Evolutionary conservation across 1,140 invertebrate species (phyloP).

Genomic region (Thalassaphorura encarpata): DNA sequence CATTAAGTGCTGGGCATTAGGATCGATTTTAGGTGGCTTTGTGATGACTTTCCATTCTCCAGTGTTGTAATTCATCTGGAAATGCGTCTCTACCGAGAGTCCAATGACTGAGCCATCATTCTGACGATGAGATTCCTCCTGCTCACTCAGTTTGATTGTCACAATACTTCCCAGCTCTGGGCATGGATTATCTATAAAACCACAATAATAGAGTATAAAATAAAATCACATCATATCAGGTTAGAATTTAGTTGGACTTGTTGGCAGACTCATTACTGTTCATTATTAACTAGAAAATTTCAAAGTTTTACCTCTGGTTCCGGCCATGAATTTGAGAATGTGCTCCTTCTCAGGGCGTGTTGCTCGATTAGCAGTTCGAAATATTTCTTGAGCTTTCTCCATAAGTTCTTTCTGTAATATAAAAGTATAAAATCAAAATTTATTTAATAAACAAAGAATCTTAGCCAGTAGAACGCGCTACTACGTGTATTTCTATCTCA

Average conservation of each 20-base stretch:
- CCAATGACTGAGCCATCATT: conserved; percentile 58
- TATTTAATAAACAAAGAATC: too few relatives aligned
- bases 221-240: not conserved
- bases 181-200: conserved; percentile 74
- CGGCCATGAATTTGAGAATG: conserved; percentile 96
- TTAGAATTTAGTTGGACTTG: not conserved
- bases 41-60: conserved; percentile 88
- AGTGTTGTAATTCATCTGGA: conserved; percentile 93
- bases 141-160: conserved; percentile 82
- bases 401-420: conserved; percentile 78
- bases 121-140: conserved; percentile 67
- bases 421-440: too few relatives aligned
- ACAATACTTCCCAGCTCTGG: conserved; percentile 85
- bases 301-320: conserved; percentile 61
- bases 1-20: not conserved
- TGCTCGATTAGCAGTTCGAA: conserved; percentile 87
- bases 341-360: conserved; percentile 92
- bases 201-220: not conserved
- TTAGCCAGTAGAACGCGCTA: too few relatives aligned
- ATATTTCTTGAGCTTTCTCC: conserved; percentile 95
- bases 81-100: conserved; percentile 81
- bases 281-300: too few relatives aligned
- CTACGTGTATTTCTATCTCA: too few relatives aligned
- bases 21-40: conserved; percentile 43
- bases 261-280: too few relatives aligned